Conservation (phyloP, 2,113 vertebrate species). For the Heterotilapia buettikoferi region DNA sequence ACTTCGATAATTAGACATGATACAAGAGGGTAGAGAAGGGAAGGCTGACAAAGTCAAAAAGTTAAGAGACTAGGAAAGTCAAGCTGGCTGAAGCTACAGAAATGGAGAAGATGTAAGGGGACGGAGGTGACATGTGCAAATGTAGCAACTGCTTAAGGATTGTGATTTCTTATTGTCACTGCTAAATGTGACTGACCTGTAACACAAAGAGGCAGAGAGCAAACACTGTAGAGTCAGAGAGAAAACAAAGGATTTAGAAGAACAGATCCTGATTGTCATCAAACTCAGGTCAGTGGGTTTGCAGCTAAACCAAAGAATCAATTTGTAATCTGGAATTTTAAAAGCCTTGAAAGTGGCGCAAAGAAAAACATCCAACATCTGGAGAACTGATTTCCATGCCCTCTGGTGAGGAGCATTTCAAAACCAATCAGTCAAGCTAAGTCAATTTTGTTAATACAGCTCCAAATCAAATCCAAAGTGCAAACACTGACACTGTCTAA, state of each 20-base stretch:
- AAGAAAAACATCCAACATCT: background rate
- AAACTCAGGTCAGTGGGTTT: background rate
- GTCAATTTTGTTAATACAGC: background rate
- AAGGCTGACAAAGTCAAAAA: slow-evolving; percentile 54
- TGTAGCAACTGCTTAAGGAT: background rate
- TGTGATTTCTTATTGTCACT: background rate
- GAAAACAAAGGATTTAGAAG: background rate
- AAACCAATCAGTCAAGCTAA: background rate
- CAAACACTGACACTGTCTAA: background rate
- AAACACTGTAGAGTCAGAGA: background rate
- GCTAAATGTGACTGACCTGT: background rate
- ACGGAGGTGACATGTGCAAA: background rate
- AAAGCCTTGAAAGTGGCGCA: background rate
- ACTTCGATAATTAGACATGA: slow-evolving; percentile 61
- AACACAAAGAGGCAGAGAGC: background rate
- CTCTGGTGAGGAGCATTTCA: background rate
- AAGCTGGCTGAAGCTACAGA: background rate
- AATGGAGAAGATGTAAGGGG: background rate
- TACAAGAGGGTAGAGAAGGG: slow-evolving; percentile 19
- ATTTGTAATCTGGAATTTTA: background rate
- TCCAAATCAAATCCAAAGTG: background rate
- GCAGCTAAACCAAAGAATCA: background rate
- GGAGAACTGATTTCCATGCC: background rate
- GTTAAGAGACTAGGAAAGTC: slow-evolving; percentile 38
- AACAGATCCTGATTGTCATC: background rate